Evolutionary conservation across 2,797 vertebrate genomes (phyloP), one percentile per base, ranked within the genome.

Genomic region (Parauchenoglanis punctatus): DNA sequence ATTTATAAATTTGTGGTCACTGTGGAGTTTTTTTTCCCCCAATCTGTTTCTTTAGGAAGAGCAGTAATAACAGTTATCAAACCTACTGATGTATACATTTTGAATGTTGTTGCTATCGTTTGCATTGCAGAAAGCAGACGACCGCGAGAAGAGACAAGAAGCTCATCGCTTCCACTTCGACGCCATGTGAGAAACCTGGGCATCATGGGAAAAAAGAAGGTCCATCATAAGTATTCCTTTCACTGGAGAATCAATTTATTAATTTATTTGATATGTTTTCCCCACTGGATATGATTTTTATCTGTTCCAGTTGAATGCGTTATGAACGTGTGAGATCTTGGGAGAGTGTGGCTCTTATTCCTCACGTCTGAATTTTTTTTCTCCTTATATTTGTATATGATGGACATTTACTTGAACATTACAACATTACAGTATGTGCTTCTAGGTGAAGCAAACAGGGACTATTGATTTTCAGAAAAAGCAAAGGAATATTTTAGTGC

Each of bases 151-250:
- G 92, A 95, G 98, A 63, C 98, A 99, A 91, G 98, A 99, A 93
- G 98, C 98, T 67, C 98, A 99, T 90, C 97, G 98, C 70, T 99
- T 99, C 94, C 98, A 99, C 94, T 99, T 99, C 86, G 98, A 99
- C 85, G 98, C 98, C 89, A 99, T 99, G 98, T 99, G 95, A 99
- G 49, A 25, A 84, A 25, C 77, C 52, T 20, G 65, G 85, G 88
- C 88, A 85, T 89, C 78, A 12, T 81, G 86, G 89, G 88, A 4
- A 63, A 10, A 83, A 70, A 25, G 76, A 78, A 83, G 54, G 73
- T 56, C 4, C 81, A 31, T 85, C 84, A 35, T 77, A 44, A 70
- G 11, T 56, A 54, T 83, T 82, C 77, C 40, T 89, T 77, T 85
- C 80, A 89, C 52, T 58, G 70, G 25, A 80, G 65, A 80, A 11